Base-by-base conservation (phyloP, 2,888 invertebrate species). In the Portevinia maculata region DNA sequence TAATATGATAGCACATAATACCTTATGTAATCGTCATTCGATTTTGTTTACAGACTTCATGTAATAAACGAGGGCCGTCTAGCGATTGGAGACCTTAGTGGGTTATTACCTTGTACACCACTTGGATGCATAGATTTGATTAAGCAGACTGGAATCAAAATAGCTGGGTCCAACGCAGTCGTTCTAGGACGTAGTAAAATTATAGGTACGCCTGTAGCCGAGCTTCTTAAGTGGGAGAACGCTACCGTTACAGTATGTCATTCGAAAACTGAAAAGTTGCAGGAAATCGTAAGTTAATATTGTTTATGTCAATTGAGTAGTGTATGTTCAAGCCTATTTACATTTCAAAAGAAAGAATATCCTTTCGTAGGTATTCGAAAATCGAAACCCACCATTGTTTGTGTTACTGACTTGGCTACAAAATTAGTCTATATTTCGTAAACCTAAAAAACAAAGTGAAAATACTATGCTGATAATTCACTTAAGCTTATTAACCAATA, bases 211-310 rank as follows among this genome's bases (percentile, higher is more conserved):
- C 99, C 99, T 0, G 96, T 96, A 84, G 93, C 98, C 0, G 98
- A 98, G 90, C 92, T 99, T 30, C 93, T 99, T 37, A 97, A 98
- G 90, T 99, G 99, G 99, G 94, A 97, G 86, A 93, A 99, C 90
- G 99, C 98, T 0, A 99, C 99, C 0, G 98, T 99, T 3, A 99
- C 99, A 0, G 94, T 98, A 37, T 99, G 99, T 87, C 99, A 99
- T 91, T 99, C 99, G 0, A 96, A 94, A 91, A 99, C 99, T 0
- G 94, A 93, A 87, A 93, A 98, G 90, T 91, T 99, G 78, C 93
- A 93, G 67, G 93, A 94, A 89, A 93, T 95, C 88, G 96, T 96
- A 88, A 85, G 86, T 86, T 17, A 28, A 6, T 21, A 32, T n/a
- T n/a, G 7, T 34, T 11, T 9, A 9, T 9, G 1, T 5, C 9